Conservation (phyloP, 2,888 invertebrate genomes). For the Fabriciana adippe region DNA sequence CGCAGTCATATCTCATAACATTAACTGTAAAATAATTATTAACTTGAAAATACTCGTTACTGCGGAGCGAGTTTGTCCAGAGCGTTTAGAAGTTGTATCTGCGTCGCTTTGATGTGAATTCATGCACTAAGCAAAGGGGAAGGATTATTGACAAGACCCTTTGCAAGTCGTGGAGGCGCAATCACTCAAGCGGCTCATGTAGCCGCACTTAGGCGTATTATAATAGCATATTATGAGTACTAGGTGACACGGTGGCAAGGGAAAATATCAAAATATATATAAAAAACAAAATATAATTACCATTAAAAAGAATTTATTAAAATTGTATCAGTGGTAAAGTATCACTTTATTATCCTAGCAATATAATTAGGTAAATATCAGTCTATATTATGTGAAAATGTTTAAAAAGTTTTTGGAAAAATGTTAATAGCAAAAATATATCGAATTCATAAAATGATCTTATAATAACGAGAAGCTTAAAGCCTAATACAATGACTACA, state of each 20-base stretch:
- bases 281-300: no score
- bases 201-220: constrained; percentile 38
- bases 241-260: neutral
- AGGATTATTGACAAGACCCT: constrained; percentile 61
- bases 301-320: no score
- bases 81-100: constrained; percentile 63
- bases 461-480: no score
- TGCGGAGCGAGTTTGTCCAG: constrained; percentile 28
- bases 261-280: neutral
- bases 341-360: no score
- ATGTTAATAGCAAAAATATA: no score
- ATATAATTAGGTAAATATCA: no score
- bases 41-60: constrained; percentile 43
- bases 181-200: constrained; percentile 59
- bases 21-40: constrained; percentile 35
- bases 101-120: constrained; percentile 70
- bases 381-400: no score
- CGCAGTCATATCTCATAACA: constrained; percentile 14
- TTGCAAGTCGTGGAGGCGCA: constrained; percentile 64
- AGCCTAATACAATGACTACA: no score
- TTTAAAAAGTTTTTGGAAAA: no score
- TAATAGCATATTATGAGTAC: constrained; percentile 3
- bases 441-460: no score
- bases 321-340: neutral
- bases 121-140: constrained; percentile 57